Base-by-base conservation (phyloP, 2,888 invertebrate genomes). In the Cinara cedri region DNA sequence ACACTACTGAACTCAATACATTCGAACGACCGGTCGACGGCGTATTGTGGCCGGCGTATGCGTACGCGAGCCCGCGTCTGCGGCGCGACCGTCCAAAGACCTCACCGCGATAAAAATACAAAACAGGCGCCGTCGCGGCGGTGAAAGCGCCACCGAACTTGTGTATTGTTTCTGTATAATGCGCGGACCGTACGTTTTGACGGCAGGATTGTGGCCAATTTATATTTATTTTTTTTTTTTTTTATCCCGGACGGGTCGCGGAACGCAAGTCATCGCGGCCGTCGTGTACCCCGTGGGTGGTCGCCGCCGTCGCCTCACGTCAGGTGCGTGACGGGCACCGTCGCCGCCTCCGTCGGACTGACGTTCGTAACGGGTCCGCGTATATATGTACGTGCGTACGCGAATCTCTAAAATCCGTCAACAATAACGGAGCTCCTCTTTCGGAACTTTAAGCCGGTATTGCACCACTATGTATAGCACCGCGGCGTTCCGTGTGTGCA, bases 121-220 rank as follows among this genome's bases (percentile, higher is more conserved):
- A 34, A 49, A 19, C 34, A 62, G 76, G 76, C 66, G 66, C 76
- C 76, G 44, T 66, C 60, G 6, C 76, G 66, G 44, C 76, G 66
- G 76, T 76, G 76, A 76, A 76, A 76, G 76, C 76, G 76, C 76
- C 76, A 76, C 76, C 76, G 76, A 68, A 76, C 76, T 76, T 60
- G 57, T 51, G 72, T 57, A 68, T 68, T 76, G 76, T 68, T 76
- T 49, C 68, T 68, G 19, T 16, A 68, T 24, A 34, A 34, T 34
- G 6, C 6, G 34, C 42, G 10, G 60, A 16, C 76, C 19, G 62
- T 74, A 63, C 62, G 66, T 68, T 68, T 49, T 26, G 55, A 57
- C 57, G 46, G 6, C 57, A 57, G 68, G 68, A 76, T 76, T 68
- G 76, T 49, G 57, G 76, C 76, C 68, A 76, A 76, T 76, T 68